Base-by-base conservation (phyloP, 2,888 invertebrate species). In the Ennomos fuscantarius region DNA sequence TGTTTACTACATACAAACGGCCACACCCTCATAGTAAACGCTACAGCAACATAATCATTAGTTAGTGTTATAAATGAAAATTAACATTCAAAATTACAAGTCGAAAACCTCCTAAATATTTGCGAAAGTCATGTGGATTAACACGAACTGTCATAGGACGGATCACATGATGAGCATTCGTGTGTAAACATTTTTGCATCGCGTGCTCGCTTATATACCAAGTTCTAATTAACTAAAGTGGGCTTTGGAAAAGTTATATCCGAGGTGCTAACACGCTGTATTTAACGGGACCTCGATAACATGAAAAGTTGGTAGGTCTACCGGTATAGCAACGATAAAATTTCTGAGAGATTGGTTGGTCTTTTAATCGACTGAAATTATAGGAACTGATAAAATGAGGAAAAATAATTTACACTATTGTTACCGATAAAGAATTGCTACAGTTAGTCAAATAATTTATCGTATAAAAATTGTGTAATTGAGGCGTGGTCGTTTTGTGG, bases 191-290 rank as follows among this genome's bases (percentile, higher is more conserved):
- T 53, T 42, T 49, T 15, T 41, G 31, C 49, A 45, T 54, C 47
- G 50, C 50, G 42, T 59, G 59, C 45, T 32, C 31, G 44, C 48
- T 53, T 46, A 54, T 49, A 49, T 39, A 32, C 46, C 49, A 36
- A 53, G 55, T 60, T 62, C 59, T 60, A 62, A 66, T 66, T 61
- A 62, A 45, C 42, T 46, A 49, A 60, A 62, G 52, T 53, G 53
- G 44, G 32, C 32, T 53, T 46, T 15, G 46, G 49, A 48, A 57
- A 49, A 49, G 41, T 41, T 58, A 53, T 37, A 40, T 37, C 36
- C 32, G 33, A 44, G 44, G 45, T 40, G 36, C 41, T 58, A 53
- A 45, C 31, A 34, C 37, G 15, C 9, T 33, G 31, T 39, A 12
- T 57, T 51, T 46, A 51, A 42, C 50, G 42, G 9, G 11, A 46